Conservation (phyloP, 2,797 vertebrate species). For the Paramormyrops hopkinsi region DNA sequence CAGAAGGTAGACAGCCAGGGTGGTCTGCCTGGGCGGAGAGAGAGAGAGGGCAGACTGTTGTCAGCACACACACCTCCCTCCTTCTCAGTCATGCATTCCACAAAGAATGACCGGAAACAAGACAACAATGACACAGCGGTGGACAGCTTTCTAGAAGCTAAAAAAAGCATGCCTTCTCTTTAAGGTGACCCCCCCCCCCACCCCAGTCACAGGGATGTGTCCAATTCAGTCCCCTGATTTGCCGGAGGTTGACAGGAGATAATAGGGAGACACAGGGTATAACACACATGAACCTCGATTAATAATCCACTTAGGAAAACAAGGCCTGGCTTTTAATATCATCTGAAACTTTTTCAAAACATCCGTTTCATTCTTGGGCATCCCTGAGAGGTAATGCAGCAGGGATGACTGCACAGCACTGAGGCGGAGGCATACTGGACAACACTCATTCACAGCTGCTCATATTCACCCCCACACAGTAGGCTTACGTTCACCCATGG, state of each 20-base stretch:
- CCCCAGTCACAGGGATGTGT: not conserved
- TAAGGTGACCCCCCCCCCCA: not conserved
- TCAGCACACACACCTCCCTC: not conserved
- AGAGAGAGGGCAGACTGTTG: not conserved
- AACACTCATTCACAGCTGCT: not conserved
- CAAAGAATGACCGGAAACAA: not conserved
- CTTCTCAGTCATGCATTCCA: not conserved
- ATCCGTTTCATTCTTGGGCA: constrained; percentile 31
- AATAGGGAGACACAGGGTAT: not conserved
- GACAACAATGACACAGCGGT: not conserved
- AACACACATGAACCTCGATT: not conserved
- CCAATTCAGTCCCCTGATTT: not conserved
- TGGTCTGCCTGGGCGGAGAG: constrained; percentile 71
- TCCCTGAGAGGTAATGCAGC: constrained; percentile 48
- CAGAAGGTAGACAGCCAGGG: constrained; percentile 73
- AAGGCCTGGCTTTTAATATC: constrained; percentile 13
- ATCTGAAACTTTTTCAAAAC: constrained; percentile 34
- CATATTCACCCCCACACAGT: not conserved
- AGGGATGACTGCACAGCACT: constrained; percentile 26
- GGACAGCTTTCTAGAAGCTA: not conserved
- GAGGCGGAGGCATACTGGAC: not conserved
- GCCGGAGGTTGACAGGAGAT: not conserved
- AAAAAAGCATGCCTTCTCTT: not conserved
- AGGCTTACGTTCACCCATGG: not conserved
- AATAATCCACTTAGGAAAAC: constrained; percentile 16